Conservation (phyloP, 2,888 invertebrate species). For the Cephus sareptanus region DNA sequence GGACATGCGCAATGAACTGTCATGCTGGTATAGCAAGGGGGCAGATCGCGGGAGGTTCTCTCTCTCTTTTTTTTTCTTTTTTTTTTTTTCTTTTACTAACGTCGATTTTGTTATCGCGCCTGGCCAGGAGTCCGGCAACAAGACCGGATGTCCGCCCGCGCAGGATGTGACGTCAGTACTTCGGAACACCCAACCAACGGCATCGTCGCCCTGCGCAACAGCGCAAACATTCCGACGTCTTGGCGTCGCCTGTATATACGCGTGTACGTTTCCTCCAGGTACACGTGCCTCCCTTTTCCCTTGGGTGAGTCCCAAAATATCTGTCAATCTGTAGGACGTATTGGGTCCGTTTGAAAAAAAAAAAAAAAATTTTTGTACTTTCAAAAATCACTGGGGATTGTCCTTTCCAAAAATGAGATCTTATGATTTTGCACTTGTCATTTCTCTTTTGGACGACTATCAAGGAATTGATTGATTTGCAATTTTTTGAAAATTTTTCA, state of each 20-base stretch:
- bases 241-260: conserved; percentile 1
- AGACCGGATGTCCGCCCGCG: conserved; percentile 62
- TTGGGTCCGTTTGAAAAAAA: background rate
- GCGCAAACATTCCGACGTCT: conserved; percentile 39
- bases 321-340: background rate
- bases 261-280: background rate
- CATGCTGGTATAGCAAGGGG: background rate
- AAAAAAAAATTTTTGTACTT: too few relatives aligned
- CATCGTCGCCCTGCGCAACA: conserved; percentile 28
- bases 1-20: background rate
- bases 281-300: background rate
- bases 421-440: too few relatives aligned
- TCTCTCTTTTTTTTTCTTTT: background rate
- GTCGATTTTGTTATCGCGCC: conserved; percentile 57
- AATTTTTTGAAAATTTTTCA: too few relatives aligned
- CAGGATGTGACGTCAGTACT: conserved; percentile 62
- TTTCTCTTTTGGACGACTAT: too few relatives aligned
- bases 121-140: conserved; percentile 57
- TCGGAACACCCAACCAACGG: conserved; percentile 15
- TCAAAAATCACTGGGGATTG: too few relatives aligned
- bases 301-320: background rate
- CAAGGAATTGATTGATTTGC: too few relatives aligned
- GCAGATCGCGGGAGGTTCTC: conserved; percentile 8
- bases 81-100: conserved; percentile 36
- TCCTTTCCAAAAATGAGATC: background rate